A percentile compares a stretch with the other conserved stretches of the same genome.
Conservation (phyloP, 2,113 vertebrate species). For the Cranoglanis bouderius region DNA sequence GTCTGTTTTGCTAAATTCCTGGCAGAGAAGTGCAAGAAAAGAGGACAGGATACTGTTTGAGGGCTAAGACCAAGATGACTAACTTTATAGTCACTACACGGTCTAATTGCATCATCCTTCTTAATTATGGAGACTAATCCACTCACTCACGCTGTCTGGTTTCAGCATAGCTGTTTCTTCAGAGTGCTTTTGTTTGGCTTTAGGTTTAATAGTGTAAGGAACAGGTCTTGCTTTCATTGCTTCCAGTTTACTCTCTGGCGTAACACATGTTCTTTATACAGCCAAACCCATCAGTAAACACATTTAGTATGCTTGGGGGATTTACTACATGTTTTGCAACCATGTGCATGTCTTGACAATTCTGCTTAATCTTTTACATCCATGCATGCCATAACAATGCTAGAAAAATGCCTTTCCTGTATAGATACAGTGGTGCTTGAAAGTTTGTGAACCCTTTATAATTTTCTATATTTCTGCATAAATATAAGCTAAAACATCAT, state of each 20-base stretch:
- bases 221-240: slow-evolving; percentile 8
- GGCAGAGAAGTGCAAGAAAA: neutral
- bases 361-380: neutral
- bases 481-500: too few relatives aligned
- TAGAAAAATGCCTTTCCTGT: neutral
- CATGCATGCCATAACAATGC: neutral
- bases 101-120: neutral
- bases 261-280: neutral
- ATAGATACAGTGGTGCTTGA: too few relatives aligned
- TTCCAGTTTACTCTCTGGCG: neutral
- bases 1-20: neutral
- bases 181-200: neutral
- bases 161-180: neutral
- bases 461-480: too few relatives aligned
- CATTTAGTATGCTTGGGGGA: neutral
- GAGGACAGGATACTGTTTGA: too few relatives aligned
- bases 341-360: neutral
- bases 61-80: neutral
- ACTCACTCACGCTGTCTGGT: neutral
- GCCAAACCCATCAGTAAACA: neutral
- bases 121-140: neutral
- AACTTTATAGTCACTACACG: too few relatives aligned
- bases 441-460: too few relatives aligned
- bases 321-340: slow-evolving; percentile 14
- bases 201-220: neutral